Evolutionary conservation across 2,113 vertebrate species (phyloP), one percentile per base, ranked within the genome.

Genomic region (Grammomys dolichurus): DNA sequence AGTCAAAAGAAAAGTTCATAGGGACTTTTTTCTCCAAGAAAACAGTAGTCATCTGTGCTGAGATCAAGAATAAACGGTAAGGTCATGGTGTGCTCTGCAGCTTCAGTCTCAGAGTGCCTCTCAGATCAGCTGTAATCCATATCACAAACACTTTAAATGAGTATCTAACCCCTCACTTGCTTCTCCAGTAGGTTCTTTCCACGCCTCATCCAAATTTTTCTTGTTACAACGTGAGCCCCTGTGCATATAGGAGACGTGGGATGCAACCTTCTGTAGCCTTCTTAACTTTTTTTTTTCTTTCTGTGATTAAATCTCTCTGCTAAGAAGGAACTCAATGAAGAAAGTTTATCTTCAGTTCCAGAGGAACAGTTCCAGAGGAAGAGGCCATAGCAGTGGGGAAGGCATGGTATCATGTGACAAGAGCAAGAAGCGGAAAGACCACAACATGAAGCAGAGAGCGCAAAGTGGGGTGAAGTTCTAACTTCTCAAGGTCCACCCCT

Each of bases 1-100:
- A 84, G 33, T 86, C 58, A 67, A 72, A 95, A 95, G 43, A 92
- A 46, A 95, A 65, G 12, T 78, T 43, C 63, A 2, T 10, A 48
- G 7, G 69, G 14, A 69, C 91, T 92, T 89, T 76, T 31, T 67
- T 22, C 9, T 77, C 72, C 4, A 51, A 89, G 70, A 93, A 46
- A 63, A 93, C 1, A 0, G 2, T 5, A 56, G 33, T 24, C 54
- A 40, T 54, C 58, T 76, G 51, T 9, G 60, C n/a, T 65, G 85
- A 87, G 94, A 67, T 51, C 70, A 65, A 72, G 80, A 63, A 20
- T 10, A 2, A 16, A 22, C 5, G 43, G 22, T 9, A 36, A 14
- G 54, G 43, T 58, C 33, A 54, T 13, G 48, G 60, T 65, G 48
- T 76, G 17, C 60, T 60, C 65, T 58, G 43, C 26, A 78, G 24